Conservation (phyloP, 2,113 vertebrate genomes). For the Aldabrachelys gigantea region DNA sequence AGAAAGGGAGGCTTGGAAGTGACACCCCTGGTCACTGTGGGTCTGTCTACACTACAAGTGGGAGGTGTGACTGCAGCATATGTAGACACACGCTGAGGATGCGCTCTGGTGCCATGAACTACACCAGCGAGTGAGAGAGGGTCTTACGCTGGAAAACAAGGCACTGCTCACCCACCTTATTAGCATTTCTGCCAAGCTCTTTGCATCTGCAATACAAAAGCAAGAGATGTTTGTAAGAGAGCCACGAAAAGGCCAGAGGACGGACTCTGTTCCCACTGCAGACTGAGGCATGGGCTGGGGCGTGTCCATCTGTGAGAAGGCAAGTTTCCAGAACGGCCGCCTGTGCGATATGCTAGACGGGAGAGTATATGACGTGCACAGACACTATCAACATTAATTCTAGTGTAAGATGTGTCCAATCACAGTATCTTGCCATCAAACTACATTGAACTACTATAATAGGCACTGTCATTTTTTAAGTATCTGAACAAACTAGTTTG, state of each 20-base stretch:
- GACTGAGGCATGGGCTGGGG: not conserved
- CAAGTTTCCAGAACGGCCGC: not conserved
- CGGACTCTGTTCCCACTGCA: not conserved
- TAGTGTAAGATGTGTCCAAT: not conserved
- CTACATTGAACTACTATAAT: not conserved
- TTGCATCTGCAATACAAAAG: slow-evolving; percentile 87
- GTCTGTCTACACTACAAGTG: not conserved
- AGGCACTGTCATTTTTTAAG: not conserved
- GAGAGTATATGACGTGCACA: not conserved
- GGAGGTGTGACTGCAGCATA: not conserved
- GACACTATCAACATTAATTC: not conserved
- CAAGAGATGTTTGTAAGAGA: not conserved
- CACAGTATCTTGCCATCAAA: not conserved
- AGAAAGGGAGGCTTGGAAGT: too few species aligned
- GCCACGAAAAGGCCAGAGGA: not conserved
- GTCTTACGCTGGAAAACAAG: not conserved
- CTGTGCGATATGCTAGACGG: not conserved
- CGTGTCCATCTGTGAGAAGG: not conserved
- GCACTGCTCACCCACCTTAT: slow-evolving; percentile 86
- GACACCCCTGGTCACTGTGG: not conserved
- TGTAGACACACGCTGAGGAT: not conserved
- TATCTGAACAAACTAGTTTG: not conserved
- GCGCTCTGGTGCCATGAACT: too few species aligned
- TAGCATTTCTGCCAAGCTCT: slow-evolving; percentile 98
- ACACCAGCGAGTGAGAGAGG: not conserved